phyloP scores from a whole-genome alignment of 64 coral and sea anemone genomes.

The Astreopora myriophthalma region DNA sequence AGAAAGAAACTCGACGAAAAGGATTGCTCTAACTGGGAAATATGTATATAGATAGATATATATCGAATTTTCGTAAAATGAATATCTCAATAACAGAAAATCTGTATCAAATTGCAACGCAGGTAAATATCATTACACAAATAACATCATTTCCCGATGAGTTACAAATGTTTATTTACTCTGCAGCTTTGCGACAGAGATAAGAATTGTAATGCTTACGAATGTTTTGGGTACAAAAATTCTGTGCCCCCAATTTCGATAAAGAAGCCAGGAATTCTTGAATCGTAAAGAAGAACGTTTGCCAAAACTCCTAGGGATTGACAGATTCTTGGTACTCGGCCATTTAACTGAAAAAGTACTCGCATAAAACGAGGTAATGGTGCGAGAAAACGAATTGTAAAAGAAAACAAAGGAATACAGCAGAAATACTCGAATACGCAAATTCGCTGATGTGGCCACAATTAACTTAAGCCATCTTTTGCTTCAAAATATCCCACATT shows the following conservation, averaged over 20 bases:
- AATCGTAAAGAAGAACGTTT: not conserved
- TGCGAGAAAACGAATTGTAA: not conserved
- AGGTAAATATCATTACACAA: not conserved
- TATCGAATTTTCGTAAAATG: not conserved
- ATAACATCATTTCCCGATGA: not conserved
- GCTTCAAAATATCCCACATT: not conserved
- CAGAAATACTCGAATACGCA: slow-evolving; percentile 1
- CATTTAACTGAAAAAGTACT: not conserved
- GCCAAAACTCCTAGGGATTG: not conserved
- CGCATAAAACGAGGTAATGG: not conserved
- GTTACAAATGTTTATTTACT: slow-evolving; percentile 37
- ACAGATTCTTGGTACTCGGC: not conserved
- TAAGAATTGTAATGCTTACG: slow-evolving; percentile 34
- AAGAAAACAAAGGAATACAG: not conserved
- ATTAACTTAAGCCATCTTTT: not conserved
- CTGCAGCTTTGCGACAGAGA: slow-evolving; percentile 11
- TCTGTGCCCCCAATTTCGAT: not conserved
- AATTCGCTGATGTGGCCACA: not conserved
- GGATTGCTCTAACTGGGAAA: too few relatives aligned
- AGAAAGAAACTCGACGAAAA: not conserved
- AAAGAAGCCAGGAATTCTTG: not conserved
- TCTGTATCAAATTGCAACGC: not conserved
- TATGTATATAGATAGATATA: too few relatives aligned
- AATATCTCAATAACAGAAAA: not conserved
- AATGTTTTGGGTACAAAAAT: slow-evolving; percentile 26